Base-by-base conservation (phyloP, 2,113 vertebrate species). In the Mus musculus region DNA sequence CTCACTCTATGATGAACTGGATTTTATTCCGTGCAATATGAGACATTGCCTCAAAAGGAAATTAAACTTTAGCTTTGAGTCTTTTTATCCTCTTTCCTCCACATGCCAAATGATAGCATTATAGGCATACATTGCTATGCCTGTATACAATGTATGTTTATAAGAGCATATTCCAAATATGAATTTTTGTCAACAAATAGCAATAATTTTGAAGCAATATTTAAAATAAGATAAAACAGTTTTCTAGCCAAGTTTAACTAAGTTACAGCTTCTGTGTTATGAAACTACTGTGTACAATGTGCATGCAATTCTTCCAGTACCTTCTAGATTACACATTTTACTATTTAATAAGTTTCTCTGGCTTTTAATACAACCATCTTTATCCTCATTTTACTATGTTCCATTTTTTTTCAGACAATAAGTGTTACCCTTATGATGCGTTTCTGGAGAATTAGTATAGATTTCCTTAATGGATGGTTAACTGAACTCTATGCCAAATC, bases 401-500 rank as follows among this genome's bases (percentile, higher is more conserved):
- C 33, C 3, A 61, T 24, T 59, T 42, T 11, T 90, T 39, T 73
- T n/a, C 16, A 65, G 33, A 85, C 33, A 78, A 7, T 90, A 14
- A 46, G 71, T 9, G 93, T 86, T 94, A 88, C 5, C 5, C 5
- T 75, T 94, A 61, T 78, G 13, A 75, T 7, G 39, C 61, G 71
- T 73, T 95, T 77, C 14, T 6, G 72, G n/a, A 84, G 46, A 72
- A 75, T 86, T 91, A 59, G 52, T 81, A 14, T 86, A 67, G 86
- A 92, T 95, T 59, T 10, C 22, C 30, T 92, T 76, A 54, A 91
- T 1, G 2, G 65, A 85, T 90, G 9, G 30, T 87, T 84, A 49
- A 24, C 49, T 89, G 91, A 85, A 95, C 0, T 78, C 88, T 46
- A 65, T 84, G 87, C 63, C 94, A 93, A 78, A 69, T 42, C 73